Base-by-base conservation (phyloP, 2,888 invertebrate species). In the Drosophila siamana region DNA sequence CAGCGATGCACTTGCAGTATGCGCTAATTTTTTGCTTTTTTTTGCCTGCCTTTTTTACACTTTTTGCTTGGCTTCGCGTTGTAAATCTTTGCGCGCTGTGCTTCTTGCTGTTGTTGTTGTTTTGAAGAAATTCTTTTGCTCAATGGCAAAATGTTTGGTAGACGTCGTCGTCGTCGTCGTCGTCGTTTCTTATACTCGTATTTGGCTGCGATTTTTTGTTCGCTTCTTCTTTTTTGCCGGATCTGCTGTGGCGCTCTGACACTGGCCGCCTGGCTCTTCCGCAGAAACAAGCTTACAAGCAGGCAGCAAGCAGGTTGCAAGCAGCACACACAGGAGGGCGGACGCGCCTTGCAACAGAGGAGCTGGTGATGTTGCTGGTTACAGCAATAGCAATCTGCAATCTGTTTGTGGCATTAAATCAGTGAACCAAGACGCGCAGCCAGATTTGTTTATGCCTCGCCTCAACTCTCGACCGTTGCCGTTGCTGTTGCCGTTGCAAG, bases 401-500 rank as follows among this genome's bases (percentile, higher is more conserved):
- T 88, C 87, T 86, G 86, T 84, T 88, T 85, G 88, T 85, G 85
- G 89, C 82, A 81, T 86, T 85, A 88, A 86, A 88, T 86, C 89
- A 88, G 89, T 88, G 89, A 86, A 86, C 79, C 85, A 86, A 86
- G 81, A 86, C 84, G 78, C 82, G 67, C 73, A 62, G 80, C 88
- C 85, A 88, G 87, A 86, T 86, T 86, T 86, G 85, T 85, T 88
- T 84, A 84, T 84, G 82, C 69, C 54, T 33, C 30, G 26, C 48
- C 19, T 44, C n/a, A 48, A 38, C 15, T 11, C 40, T 50, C 13
- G n/a, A n/a, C n/a, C n/a, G n/a, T n/a, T n/a, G n/a, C n/a, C n/a
- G n/a, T n/a, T n/a, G n/a, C n/a, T n/a, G n/a, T n/a, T n/a, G n/a
- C n/a, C n/a, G 55, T 47, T 55, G 60, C 78, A 64, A 74, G 64